Evolutionary conservation across 2,888 invertebrate species (phyloP).

Genomic region (Phymatocera aterrima): DNA sequence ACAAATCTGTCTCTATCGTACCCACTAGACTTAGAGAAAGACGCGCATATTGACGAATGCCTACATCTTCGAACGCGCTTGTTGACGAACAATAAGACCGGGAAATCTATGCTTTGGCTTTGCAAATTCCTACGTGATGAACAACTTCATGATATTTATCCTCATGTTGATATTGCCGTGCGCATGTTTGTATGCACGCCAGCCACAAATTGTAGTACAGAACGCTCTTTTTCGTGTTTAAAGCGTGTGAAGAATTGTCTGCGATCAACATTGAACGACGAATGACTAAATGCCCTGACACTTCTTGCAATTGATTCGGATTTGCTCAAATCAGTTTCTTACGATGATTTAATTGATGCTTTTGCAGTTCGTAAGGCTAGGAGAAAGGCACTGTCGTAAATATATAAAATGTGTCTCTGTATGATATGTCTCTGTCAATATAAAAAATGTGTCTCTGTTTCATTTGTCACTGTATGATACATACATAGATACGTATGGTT

Average conservation of each 20-base stretch:
- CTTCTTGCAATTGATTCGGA: conserved; percentile 46
- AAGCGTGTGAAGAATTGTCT: conserved; percentile 47
- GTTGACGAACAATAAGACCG: background rate
- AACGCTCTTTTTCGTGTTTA: conserved; percentile 47
- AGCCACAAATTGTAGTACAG: conserved; percentile 37
- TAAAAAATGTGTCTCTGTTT: too few relatives aligned
- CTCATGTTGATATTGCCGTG: conserved; percentile 45
- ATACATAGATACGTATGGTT: too few relatives aligned
- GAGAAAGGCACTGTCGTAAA: background rate
- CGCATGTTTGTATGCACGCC: conserved; percentile 40
- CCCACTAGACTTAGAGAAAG: conserved; percentile 39
- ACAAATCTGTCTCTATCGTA: background rate
- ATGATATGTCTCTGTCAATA: too few relatives aligned
- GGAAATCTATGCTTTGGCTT: background rate
- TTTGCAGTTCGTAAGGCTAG: conserved; percentile 30
- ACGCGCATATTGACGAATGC: conserved; percentile 21
- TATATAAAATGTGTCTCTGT: too few relatives aligned
- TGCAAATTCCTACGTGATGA: conserved; percentile 19
- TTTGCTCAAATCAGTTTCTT: conserved; percentile 24
- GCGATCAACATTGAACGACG: conserved; percentile 40
- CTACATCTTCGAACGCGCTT: conserved; percentile 34
- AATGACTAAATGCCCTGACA: conserved; percentile 45
- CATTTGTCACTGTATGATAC: too few relatives aligned
- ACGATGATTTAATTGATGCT: conserved; percentile 38
- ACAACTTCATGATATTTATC: conserved; percentile 35